Base-by-base conservation (phyloP, 1,140 invertebrate genomes). In the Linepithema humile region DNA sequence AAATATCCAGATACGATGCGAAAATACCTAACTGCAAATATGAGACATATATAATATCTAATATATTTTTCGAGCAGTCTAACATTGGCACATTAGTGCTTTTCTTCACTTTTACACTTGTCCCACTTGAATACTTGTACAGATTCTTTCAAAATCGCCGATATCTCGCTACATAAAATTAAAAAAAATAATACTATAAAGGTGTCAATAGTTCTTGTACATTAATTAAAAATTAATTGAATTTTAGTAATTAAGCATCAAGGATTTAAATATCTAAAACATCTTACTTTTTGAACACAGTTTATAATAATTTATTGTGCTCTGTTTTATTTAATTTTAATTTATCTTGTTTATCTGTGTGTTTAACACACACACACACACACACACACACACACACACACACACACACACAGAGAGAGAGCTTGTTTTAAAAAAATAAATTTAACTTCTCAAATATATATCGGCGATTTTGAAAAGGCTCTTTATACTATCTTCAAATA, bases 31-130 rank as follows among this genome's bases (percentile, higher is more conserved):
- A 74, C 55, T 60, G 60, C 3, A 60, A 26, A 26, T 32, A 43
- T 23, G 60, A 64, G 35, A 64, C 10, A 32, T 9, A 55, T 55
- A 20, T 64, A 50, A 23, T 32, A 29, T 9, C 43, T 65, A 62
- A 12, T 60, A 4, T 45, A 65, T 32, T 38, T 64, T 23, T 64
- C 15, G 15, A 35, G 10, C 55, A 77, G 43, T 80, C 69, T 53
- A 38, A 50, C 50, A 78, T 78, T 69, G 38, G 75, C 62, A 80
- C 75, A 78, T 67, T 75, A 53, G 62, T 80, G 64, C 64, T 80
- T 43, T 7, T 70, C 1, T 55, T 80, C 75, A 80, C 62, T 67
- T 78, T 69, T 23, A 43, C 75, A 78, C 48, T 55, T 80, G 26
- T 69, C 23, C 12, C 35, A 67, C 45, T 67, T 67, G 23, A 53